A percentile compares a stretch with the other conserved stretches of the same genome.
phyloP scores from a whole-genome alignment of 2,888 invertebrate genomes.

The Netelia melanura region DNA sequence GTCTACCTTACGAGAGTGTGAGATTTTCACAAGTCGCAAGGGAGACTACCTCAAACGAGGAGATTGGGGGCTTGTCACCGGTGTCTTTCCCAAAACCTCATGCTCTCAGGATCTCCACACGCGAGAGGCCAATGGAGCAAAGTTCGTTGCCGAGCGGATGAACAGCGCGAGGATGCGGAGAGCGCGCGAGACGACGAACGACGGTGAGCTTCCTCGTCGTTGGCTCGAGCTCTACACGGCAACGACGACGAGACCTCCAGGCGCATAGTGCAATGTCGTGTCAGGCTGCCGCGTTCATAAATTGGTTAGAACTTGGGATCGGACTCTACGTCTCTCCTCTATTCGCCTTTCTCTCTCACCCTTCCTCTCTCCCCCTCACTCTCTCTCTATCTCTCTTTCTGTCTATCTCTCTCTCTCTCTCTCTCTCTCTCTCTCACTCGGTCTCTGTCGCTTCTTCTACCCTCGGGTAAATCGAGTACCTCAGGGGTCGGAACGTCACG shows the following conservation, averaged over 20 bases:
- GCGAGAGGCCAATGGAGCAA: slow-evolving; percentile 41
- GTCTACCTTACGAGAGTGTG: not conserved
- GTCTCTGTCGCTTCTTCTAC: not conserved
- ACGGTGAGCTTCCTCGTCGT: slow-evolving; percentile 50
- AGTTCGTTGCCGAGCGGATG: slow-evolving; percentile 61
- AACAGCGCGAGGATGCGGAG: slow-evolving; percentile 41
- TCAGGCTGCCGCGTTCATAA: slow-evolving; percentile 80
- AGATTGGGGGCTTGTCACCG: not conserved
- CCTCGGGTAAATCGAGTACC: not conserved
- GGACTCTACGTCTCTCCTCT: slow-evolving; percentile 14
- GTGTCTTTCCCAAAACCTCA: slow-evolving; percentile 23
- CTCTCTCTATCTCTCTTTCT: no score
- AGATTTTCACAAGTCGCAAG: not conserved
- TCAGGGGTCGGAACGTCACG: no score
- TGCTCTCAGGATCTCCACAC: slow-evolving; percentile 37
- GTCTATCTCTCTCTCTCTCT: no score
- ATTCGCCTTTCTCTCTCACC: slow-evolving; percentile 12
- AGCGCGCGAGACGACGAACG: slow-evolving; percentile 34
- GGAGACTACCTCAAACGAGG: not conserved
- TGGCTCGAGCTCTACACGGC: slow-evolving; percentile 41
- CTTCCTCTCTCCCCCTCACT: slow-evolving; percentile 2
- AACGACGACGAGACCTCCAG: slow-evolving; percentile 67
- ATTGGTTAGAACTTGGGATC: slow-evolving; percentile 78
- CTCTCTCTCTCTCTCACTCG: no score
- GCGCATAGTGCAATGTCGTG: slow-evolving; percentile 80